Evolutionary conservation across 1,140 invertebrate species (phyloP), one percentile per base, ranked within the genome.

Genomic region (Drosophila cardini): DNA sequence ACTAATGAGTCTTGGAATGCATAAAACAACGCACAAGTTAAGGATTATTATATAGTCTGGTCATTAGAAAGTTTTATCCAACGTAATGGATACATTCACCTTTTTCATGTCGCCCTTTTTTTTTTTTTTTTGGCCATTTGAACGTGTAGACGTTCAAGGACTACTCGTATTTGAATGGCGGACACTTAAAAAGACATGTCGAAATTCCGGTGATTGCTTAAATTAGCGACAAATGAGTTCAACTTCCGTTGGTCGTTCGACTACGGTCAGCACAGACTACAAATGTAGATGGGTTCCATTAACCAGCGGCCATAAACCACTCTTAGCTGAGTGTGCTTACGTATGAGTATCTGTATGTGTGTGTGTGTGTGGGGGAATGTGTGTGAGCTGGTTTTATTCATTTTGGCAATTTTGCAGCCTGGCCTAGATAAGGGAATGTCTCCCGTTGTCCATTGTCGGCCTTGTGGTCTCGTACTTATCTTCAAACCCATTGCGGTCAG

Each of bases 181-280:
- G 40, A 42, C 32, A 53, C 36, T 72, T 30, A 21, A 62, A 74
- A 63, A 45, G 60, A 56, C 36, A 43, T 42, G 32, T 26, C 53
- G 52, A 67, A 58, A 52, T 61, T 62, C 78, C 53, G 72, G 43
- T 68, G 69, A 65, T 50, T 73, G 58, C 48, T 77, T 55, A 67
- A 81, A 72, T 70, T 65, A 60, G 53, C 72, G 62, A 80, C 80
- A 89, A 89, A 83, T 89, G 79, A 79, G 76, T 58, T 52, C 63
- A 53, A 87, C 79, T 87, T 87, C 84, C 84, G 80, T 78, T 55
- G 30, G 40, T 62, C 64, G 83, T 76, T 86, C 71, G 68, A 64
- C 63, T 45, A 16, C 9, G 46, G n/a, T 34, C 45, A 15, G 30
- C n/a, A 32, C 13, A 58, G 67, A 7, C 53, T 21, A 69, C 57